These are phyloP conservation scores for Celastrina argiolus DNA, from an alignment of 2,888 invertebrate genomes.

Conservation along the genomic window DNA sequence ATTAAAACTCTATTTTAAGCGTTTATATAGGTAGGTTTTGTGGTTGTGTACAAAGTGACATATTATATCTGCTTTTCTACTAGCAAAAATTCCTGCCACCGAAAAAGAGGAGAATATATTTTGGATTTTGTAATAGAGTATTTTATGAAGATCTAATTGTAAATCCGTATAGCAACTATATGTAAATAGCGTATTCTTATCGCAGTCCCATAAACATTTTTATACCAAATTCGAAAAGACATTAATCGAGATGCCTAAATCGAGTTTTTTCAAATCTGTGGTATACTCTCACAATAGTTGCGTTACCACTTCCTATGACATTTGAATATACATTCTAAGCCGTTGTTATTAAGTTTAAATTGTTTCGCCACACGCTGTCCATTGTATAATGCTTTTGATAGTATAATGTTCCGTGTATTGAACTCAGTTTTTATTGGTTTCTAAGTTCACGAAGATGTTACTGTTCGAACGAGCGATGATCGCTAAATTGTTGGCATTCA, in stretches of 20 bases:
- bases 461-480: constrained; percentile 24
- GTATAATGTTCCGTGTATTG: constrained; percentile 37
- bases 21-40: too few species aligned
- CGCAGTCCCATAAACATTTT: constrained; percentile 36
- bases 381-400: constrained; percentile 39
- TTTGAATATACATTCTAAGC: constrained; percentile 8
- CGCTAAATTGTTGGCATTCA: constrained; percentile 30
- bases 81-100: too few species aligned
- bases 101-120: too few species aligned
- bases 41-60: too few species aligned
- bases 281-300: constrained; percentile 30
- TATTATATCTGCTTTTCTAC: too few species aligned
- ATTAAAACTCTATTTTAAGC: too few species aligned
- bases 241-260: constrained; percentile 48
- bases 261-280: constrained; percentile 49
- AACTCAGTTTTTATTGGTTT: constrained; percentile 33
- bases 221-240: constrained; percentile 38
- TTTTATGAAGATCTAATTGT: neutral
- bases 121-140: too few species aligned
- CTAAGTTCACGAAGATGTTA: constrained; percentile 31
- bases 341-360: constrained; percentile 24
- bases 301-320: constrained; percentile 16
- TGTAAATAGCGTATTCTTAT: neutral
- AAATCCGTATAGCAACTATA: constrained; percentile 27
- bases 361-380: constrained; percentile 37